Evolutionary conservation across 1,140 invertebrate species (phyloP).

Genomic region (Chlorops oryzae): DNA sequence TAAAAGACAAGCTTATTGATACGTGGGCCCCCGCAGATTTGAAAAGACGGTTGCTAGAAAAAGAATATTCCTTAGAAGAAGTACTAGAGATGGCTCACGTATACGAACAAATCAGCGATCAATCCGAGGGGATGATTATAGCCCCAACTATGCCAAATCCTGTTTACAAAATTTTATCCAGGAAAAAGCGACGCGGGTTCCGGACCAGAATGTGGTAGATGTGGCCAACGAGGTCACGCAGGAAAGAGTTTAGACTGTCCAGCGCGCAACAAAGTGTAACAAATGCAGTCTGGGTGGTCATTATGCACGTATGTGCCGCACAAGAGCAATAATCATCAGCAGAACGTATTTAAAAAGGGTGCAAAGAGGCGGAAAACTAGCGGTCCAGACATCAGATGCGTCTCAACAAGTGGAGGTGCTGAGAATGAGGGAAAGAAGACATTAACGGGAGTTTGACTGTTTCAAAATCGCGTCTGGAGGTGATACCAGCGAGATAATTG

Average conservation of each 20-base stretch:
- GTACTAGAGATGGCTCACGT: slow-evolving; percentile 16
- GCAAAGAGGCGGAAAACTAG: background rate
- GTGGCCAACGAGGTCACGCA: background rate
- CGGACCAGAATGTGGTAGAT: background rate
- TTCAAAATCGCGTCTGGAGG: slow-evolving; percentile 3
- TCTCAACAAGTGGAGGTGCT: background rate
- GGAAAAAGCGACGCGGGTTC: background rate
- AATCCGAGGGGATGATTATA: slow-evolving; percentile 4
- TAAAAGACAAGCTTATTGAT: slow-evolving; percentile 24
- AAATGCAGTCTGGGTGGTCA: too few relatives aligned
- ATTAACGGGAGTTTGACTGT: slow-evolving; percentile 5
- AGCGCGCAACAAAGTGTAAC: background rate
- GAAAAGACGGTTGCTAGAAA: slow-evolving; percentile 21
- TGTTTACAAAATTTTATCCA: background rate
- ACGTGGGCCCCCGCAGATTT: slow-evolving; percentile 17
- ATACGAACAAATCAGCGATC: slow-evolving; percentile 17
- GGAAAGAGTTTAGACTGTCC: background rate
- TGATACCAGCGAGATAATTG: background rate
- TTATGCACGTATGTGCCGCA: background rate
- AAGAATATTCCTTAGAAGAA: slow-evolving; percentile 16
- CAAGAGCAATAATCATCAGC: background rate
- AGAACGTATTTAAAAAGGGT: background rate
- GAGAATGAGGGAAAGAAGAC: background rate
- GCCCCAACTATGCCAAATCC: background rate
- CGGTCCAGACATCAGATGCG: background rate